Evolutionary conservation across 2,113 vertebrate genomes (phyloP), one percentile per base, ranked within the genome.

Genomic region (Calonectris borealis): DNA sequence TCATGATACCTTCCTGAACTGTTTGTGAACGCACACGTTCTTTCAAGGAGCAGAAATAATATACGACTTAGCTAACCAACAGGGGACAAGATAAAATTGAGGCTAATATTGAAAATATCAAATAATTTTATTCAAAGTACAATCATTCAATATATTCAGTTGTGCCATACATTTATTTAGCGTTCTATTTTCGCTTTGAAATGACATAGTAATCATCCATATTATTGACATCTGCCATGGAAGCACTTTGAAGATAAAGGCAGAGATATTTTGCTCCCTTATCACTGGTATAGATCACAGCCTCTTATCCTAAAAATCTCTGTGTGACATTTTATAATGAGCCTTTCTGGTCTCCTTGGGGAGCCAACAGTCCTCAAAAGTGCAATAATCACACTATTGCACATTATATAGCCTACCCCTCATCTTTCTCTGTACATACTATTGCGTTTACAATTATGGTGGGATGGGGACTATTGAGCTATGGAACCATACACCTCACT

Each of bases 21-120:
- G 27, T n/a, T 44, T 16, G 16, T 60, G 27, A 95, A 61, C 0
- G 1, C 6, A 34, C 7, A 16, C 0, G 1, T 31, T 48, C 42
- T 48, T 52, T 69, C 18, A 65, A 61, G 15, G 9, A 71, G 21
- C 29, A 85, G 34, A 92, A 77, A 77, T 18, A 68, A 27, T 10
- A 83, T 1, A 10, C 13, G 10, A 57, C 16, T 34, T 46, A 57
- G 7, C 17, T 49, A 77, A 57, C 16, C 25, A 80, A 31, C 5
- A 48, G 7, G 3, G 4, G 7, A 65, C 16, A 87, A 58, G 36
- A 40, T 40, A 83, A 83, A 96, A 62, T 16, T 26, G 19, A 69
- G 15, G 32, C 16, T 49, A 90, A 65, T 49, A 73, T 8, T n/a
- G 44, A 86, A 93, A 90, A 83, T 15, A 77, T 4, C 2, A 57